Conservation (phyloP, 2,113 vertebrate species). For the Castor canadensis region DNA sequence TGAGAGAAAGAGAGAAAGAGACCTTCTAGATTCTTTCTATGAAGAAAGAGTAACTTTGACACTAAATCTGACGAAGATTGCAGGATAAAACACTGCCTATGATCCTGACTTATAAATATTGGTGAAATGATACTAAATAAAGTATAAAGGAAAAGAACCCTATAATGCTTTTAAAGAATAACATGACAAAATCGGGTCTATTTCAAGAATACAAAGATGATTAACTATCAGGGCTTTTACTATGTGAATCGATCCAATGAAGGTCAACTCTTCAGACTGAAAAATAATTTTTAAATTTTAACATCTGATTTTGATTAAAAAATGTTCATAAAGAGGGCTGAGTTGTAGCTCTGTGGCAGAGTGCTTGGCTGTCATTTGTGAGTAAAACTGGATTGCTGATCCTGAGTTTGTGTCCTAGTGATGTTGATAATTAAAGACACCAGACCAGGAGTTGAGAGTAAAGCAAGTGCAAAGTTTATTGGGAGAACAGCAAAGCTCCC, state of each 20-base stretch:
- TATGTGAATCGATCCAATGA: conserved; percentile 26
- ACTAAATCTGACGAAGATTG: not conserved
- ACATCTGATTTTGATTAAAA: not conserved
- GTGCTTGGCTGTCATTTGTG: too few relatives aligned
- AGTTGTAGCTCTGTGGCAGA: too few relatives aligned
- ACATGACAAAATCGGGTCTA: not conserved
- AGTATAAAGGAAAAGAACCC: not conserved
- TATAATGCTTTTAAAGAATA: too few relatives aligned
- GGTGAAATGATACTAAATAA: conserved; percentile 10
- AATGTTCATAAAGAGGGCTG: too few relatives aligned
- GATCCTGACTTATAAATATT: not conserved
- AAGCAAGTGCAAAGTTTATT: too few relatives aligned
- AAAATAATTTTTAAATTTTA: not conserved
- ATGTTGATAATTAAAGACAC: too few relatives aligned
- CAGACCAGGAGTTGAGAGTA: too few relatives aligned
- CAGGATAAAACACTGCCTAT: not conserved
- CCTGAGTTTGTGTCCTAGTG: too few relatives aligned
- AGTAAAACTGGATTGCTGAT: too few relatives aligned
- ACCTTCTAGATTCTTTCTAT: not conserved
- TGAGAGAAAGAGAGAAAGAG: too few relatives aligned
- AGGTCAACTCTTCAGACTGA: not conserved
- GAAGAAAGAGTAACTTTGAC: not conserved
- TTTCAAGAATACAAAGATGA: not conserved
- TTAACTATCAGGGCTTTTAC: conserved; percentile 18
- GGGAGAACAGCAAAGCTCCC: too few relatives aligned